phyloP scores from a whole-genome alignment of 2,113 vertebrate genomes.

The Dasyurus viverrinus region DNA sequence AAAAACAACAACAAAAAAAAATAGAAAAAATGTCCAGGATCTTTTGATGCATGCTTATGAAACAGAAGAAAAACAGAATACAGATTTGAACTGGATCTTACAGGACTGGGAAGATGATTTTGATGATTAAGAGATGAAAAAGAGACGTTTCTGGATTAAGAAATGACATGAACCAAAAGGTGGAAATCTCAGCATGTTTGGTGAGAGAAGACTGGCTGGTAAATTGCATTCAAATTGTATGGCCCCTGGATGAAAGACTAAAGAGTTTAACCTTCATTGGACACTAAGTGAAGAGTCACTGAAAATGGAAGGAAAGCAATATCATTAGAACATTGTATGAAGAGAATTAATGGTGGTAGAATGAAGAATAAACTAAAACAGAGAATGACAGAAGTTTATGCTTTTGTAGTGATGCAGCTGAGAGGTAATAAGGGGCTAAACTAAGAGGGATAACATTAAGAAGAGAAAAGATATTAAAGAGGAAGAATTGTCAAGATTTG shows the following conservation, averaged over 20 bases:
- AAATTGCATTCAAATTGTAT: not conserved
- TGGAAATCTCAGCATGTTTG: not conserved
- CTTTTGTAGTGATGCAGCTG: not conserved
- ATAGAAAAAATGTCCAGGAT: not conserved
- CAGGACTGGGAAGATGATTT: not conserved
- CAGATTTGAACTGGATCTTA: not conserved
- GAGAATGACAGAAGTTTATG: not conserved
- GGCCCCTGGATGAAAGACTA: not conserved
- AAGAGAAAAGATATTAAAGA: not conserved
- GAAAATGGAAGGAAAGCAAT: not conserved
- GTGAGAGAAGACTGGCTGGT: not conserved
- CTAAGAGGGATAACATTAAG: not conserved
- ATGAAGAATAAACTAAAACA: not conserved
- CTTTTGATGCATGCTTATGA: not conserved
- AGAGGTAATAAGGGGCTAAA: not conserved
- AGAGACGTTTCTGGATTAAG: not conserved
- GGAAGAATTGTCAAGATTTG: not conserved
- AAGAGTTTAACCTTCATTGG: not conserved
- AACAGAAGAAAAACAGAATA: not conserved
- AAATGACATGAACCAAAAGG: not conserved
- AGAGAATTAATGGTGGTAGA: not conserved
- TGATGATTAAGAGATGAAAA: not conserved
- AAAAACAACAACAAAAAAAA: not conserved
- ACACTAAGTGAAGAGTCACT: not conserved
- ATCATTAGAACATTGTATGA: not conserved